Evolutionary conservation across 2,113 vertebrate species (phyloP).

Genomic region (Marmota flaviventris): DNA sequence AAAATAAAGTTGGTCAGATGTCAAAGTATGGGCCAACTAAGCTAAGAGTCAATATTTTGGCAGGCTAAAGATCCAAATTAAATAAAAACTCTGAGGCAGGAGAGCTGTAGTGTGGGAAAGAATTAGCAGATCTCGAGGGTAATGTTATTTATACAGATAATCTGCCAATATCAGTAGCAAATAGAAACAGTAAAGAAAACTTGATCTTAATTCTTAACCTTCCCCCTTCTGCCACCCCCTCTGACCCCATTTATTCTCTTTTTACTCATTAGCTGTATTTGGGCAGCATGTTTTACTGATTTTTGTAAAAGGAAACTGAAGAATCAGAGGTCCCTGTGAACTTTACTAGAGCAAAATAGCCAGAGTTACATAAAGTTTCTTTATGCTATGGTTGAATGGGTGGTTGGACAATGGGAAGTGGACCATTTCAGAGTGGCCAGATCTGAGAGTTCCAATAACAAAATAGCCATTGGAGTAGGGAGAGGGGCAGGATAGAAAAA

Average conservation of each 20-base stretch:
- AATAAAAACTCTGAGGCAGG: slow-evolving; percentile 44
- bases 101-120: slow-evolving; percentile 6
- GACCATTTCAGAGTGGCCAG: not conserved
- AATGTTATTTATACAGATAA: slow-evolving; percentile 43
- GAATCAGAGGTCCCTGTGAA: not conserved
- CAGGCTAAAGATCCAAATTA: slow-evolving; percentile 39
- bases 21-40: slow-evolving; percentile 18
- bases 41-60: slow-evolving; percentile 51
- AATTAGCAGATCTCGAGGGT: slow-evolving; percentile 47
- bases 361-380: slow-evolving; percentile 29
- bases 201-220: slow-evolving; percentile 32
- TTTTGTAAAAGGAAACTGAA: not conserved
- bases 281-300: not conserved
- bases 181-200: not conserved
- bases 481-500: accelerated
- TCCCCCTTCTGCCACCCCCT: not conserved
- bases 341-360: slow-evolving; percentile 20
- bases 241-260: not conserved
- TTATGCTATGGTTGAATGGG: not conserved
- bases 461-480: not conserved
- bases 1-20: slow-evolving; percentile 56
- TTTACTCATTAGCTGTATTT: slow-evolving; percentile 3
- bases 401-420: not conserved
- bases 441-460: not conserved
- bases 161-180: not conserved